Percentiles rank a stretch among this genome's conserved stretches.
These are phyloP conservation scores for Anoplolepis gracilipes DNA, from an alignment of 1,140 invertebrate genomes.

Conservation along the genomic window DNA sequence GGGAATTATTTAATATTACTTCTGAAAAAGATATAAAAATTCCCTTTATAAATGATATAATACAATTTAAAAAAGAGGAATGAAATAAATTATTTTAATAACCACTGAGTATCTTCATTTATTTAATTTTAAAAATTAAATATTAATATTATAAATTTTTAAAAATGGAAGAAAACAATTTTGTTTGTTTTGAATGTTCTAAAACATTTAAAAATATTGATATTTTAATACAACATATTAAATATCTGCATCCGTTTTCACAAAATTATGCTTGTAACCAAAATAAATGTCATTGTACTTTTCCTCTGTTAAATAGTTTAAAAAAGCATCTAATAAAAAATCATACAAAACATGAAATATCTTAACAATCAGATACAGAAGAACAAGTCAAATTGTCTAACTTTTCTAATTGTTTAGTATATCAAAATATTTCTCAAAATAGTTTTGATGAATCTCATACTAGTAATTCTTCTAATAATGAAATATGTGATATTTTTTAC, in stretches of 20 bases:
- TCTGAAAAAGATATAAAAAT: neutral
- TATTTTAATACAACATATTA: conserved; percentile 5
- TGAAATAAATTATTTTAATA: neutral
- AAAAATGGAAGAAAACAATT: neutral
- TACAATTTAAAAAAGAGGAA: neutral
- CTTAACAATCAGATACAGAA: neutral
- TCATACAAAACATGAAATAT: neutral
- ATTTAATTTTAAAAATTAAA: neutral
- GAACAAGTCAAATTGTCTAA: neutral
- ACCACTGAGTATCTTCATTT: neutral
- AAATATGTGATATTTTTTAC: neutral
- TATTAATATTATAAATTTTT: neutral
- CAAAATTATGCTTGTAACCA: neutral
- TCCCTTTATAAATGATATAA: conserved; percentile 14
- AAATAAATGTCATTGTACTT: neutral
- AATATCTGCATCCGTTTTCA: neutral
- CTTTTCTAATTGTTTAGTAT: neutral
- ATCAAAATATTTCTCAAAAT: neutral
- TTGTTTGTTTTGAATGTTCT: conserved; percentile 1
- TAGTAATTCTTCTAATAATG: neutral
- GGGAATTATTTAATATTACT: conserved; percentile 28
- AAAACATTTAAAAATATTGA: neutral
- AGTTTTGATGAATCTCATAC: neutral
- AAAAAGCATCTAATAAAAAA: conserved; percentile 17
- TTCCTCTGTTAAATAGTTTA: conserved; percentile 9